Evolutionary conservation across 2,113 vertebrate genomes (phyloP), one percentile per base, ranked within the genome.

Genomic region (Trogon surrucura): DNA sequence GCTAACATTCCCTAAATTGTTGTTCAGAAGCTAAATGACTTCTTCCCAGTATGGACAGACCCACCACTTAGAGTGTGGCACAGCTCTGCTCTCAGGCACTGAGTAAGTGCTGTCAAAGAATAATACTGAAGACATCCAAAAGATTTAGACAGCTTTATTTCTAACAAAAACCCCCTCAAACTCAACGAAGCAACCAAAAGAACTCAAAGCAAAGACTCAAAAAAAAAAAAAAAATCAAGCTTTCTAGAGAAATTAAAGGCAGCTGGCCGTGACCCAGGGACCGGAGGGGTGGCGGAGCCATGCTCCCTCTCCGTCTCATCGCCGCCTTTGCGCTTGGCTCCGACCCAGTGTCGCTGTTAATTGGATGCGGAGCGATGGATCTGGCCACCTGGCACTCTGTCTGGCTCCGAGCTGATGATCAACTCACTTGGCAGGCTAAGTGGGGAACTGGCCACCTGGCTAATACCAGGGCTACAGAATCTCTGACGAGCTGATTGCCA

Each of bases 381-480:
- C 85, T 96, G 95, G 87, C 96, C 97, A 97, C 95, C 96, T 97
- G 97, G 96, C 96, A 82, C 70, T n/a, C 94, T 95, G 93, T 95
- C 96, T 97, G 95, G 88, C 96, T 95, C 53, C 8, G 4, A 75
- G 93, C 84, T 85, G 91, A 66, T 27, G 11, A 94, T 27, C 92
- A 38, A 26, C 88, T 88, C 67, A 0, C 82, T 88, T 79, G 95
- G 95, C 96, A 97, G 95, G 44, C 95, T 85, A 32, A 88, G 94
- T 32, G 92, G 83, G 69, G 96, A 93, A 57, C 57, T 65, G 97
- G 95, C 95, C 96, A 97, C 96, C 97, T 96, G 97, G 95, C 96
- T 95, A 47, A 53, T 70, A 3, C 15, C 17, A 60, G 93, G 91
- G 57, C 83, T 50, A 26, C 51, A 71, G 71, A 23, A 58, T 41